Evolutionary conservation across 2,113 vertebrate genomes (phyloP), one percentile per base, ranked within the genome.

Genomic region (Deroptyus accipitrinus): DNA sequence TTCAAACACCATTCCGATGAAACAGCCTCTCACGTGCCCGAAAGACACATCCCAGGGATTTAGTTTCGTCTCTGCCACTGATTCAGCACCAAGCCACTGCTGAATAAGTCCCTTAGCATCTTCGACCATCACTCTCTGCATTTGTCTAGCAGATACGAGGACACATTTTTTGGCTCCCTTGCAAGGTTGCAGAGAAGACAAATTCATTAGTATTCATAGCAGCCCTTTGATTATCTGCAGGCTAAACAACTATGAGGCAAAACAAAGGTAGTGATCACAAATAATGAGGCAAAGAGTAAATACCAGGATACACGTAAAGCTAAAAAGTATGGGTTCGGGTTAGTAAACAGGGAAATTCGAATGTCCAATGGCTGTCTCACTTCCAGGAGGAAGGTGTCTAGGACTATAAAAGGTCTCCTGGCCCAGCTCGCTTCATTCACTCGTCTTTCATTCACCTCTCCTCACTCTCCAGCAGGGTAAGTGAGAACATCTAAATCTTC

Each of bases 171-270:
- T 51, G 17, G 35, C 86, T 95, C 88, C 88, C 23, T 72, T 6
- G 31, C 61, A 63, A 92, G 77, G 61, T 5, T 92, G 82, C 63
- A 82, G 80, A 25, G 51, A 95, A 69, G 88, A 81, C 73, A 81
- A 91, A 92, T 86, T 63, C 92, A 91, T 94, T 52, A 81, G 75
- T 25, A 95, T 63, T 78, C 95, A 20, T 2, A 33, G 64, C 10
- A 95, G 80, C n/a, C 95, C 96, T 97, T 80, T 97, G 96, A 96
- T 97, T 97, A 95, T 82, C 95, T 92, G 25, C 86, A 10, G 81
- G 91, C 89, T 64, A 39, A 89, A 94, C 75, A 83, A 5, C 94
- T 85, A 94, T 0, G 86, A 87, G 81, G 77, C 73, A 61, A 72
- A 92, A 78, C 44, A 13, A 95, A 92, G 83, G 95, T 3, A 39